These are phyloP conservation scores for Lampris megalopsis DNA, from an alignment of 2,113 vertebrate species.

Conservation along the genomic window DNA sequence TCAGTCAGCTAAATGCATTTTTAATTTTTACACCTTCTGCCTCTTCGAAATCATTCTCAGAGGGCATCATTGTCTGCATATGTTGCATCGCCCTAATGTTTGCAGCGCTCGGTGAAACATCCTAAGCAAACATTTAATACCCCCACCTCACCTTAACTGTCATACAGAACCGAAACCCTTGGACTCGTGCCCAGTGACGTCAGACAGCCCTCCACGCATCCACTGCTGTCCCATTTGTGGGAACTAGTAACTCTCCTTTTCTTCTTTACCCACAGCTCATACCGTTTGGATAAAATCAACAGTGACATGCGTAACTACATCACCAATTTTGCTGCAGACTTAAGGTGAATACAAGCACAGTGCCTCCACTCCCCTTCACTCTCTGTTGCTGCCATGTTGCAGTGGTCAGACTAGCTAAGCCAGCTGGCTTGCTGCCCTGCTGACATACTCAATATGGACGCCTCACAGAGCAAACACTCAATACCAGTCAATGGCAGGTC, in stretches of 20 bases:
- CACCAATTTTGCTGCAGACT: slow-evolving; percentile 87
- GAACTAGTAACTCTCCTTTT: slow-evolving; percentile 72
- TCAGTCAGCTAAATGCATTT: slow-evolving; percentile 1
- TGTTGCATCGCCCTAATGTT: slow-evolving; percentile 69
- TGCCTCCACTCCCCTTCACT: slow-evolving; percentile 30
- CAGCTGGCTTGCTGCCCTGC: slow-evolving; percentile 66
- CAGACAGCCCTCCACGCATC: slow-evolving; percentile 28
- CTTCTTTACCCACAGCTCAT: slow-evolving; percentile 84
- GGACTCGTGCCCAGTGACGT: slow-evolving; percentile 36
- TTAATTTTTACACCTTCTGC: slow-evolving; percentile 14
- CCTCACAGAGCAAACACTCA: slow-evolving; percentile 63
- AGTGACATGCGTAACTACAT: slow-evolving; percentile 87
- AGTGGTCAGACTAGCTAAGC: slow-evolving; percentile 53
- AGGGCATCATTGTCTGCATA: slow-evolving; percentile 36
- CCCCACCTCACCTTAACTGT: slow-evolving; percentile 4
- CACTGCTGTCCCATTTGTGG: slow-evolving; percentile 51
- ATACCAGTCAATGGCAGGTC: slow-evolving; percentile 66
- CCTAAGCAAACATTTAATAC: slow-evolving; percentile 72
- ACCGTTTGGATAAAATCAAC: slow-evolving; percentile 86
- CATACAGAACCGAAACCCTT: slow-evolving; percentile 31
- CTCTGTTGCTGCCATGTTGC: slow-evolving; percentile 61
- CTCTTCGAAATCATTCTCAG: slow-evolving; percentile 24
- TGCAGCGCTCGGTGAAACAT: slow-evolving; percentile 63
- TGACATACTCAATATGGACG: slow-evolving; percentile 63
- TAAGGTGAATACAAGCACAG: slow-evolving; percentile 81